A percentile compares a stretch with the other conserved stretches of the same genome.
phyloP scores from a whole-genome alignment of 2,797 vertebrate genomes.

The Sitta carolinensis region DNA sequence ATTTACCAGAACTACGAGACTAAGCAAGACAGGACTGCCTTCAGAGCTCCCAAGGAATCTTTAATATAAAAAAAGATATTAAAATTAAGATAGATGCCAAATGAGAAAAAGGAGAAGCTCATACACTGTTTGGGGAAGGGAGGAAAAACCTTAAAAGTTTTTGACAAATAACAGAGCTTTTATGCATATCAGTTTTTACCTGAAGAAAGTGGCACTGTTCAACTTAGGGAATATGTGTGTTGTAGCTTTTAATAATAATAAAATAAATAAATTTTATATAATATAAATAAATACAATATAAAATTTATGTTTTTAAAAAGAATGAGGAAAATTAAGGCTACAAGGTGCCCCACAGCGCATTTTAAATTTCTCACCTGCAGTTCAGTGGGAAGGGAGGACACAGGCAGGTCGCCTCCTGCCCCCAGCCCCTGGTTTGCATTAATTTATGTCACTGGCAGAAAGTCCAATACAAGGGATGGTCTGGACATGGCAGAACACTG shows the following conservation, averaged over 20 bases:
- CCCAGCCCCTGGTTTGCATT: neutral
- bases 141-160: neutral
- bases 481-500: neutral
- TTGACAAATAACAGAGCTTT: neutral
- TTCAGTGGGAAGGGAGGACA: neutral
- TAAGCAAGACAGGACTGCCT: neutral
- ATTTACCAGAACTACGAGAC: neutral
- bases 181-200: neutral
- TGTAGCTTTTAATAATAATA: neutral
- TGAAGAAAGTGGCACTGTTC: neutral
- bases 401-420: neutral
- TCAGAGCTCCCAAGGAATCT: neutral
- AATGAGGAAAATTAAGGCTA: neutral
- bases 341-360: neutral
- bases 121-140: neutral
- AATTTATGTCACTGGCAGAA: neutral
- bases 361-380: neutral
- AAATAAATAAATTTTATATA: neutral
- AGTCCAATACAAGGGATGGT: neutral
- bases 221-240: neutral
- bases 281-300: neutral
- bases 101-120: neutral
- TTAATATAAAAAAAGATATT: neutral
- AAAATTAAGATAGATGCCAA: neutral
- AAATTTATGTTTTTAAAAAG: neutral